Conservation (phyloP, 2,797 vertebrate genomes). For the Furcifer pardalis region DNA sequence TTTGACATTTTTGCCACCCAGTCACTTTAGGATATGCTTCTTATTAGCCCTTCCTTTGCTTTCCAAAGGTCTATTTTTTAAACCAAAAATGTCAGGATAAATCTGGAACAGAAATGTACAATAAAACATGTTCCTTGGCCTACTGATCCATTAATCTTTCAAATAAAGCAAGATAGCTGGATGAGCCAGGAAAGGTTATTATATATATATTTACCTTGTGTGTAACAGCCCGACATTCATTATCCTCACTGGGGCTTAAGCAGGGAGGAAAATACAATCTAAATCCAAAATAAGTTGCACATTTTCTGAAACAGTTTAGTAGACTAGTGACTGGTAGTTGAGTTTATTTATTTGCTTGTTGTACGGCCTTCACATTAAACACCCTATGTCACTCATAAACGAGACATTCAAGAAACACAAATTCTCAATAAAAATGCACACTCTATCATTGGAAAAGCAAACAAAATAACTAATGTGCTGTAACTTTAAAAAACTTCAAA, state of each 20-base stretch:
- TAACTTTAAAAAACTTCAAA: slow-evolving; percentile 82
- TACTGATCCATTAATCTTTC: slow-evolving; percentile 75
- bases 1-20: slow-evolving; percentile 75
- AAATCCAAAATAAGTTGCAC: slow-evolving; percentile 9
- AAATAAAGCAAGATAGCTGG: slow-evolving; percentile 76
- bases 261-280: not conserved
- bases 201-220: slow-evolving; percentile 58
- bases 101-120: slow-evolving; percentile 77
- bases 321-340: not conserved
- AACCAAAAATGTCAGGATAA: slow-evolving; percentile 73
- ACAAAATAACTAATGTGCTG: slow-evolving; percentile 82
- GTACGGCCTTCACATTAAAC: slow-evolving; percentile 67
- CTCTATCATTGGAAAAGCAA: slow-evolving; percentile 77
- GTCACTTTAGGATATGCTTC: slow-evolving; percentile 73
- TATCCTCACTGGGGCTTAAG: slow-evolving; percentile 8
- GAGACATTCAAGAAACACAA: slow-evolving; percentile 75
- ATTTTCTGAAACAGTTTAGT: slow-evolving; percentile 36
- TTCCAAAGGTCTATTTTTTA: slow-evolving; percentile 66
- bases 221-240: slow-evolving; percentile 46
- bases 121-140: slow-evolving; percentile 76
- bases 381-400: slow-evolving; percentile 76
- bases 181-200: slow-evolving; percentile 68
- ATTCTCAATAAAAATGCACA: slow-evolving; percentile 72
- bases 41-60: slow-evolving; percentile 72
- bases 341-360: slow-evolving; percentile 45